phyloP scores from a whole-genome alignment of 2,113 vertebrate species.

The Chaetura pelagica region DNA sequence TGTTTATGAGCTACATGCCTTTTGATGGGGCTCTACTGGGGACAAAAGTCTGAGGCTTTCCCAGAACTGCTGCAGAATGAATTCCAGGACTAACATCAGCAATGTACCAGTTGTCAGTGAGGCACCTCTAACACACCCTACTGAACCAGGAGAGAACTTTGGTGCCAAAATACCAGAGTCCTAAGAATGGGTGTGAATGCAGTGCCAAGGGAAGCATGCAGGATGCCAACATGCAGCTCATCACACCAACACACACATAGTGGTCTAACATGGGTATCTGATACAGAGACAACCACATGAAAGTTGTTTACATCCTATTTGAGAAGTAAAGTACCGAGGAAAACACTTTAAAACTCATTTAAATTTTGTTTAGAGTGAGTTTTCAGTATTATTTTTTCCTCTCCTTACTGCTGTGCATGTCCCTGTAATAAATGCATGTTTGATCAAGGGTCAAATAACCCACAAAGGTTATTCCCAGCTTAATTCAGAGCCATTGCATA shows the following conservation, averaged over 20 bases:
- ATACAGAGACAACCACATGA: background rate
- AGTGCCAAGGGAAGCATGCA: fast-evolving
- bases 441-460: too few species aligned
- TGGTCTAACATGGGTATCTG: background rate
- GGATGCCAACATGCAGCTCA: background rate
- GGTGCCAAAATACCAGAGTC: background rate
- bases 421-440: background rate
- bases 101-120: background rate
- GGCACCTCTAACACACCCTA: background rate
- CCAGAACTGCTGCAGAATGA: fast-evolving
- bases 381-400: background rate
- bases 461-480: background rate
- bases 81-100: background rate
- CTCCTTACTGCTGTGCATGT: background rate
- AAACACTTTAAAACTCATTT: background rate
- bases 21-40: fast-evolving
- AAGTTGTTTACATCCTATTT: background rate
- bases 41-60: background rate
- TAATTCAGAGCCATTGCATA: background rate
- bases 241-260: background rate
- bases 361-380: background rate
- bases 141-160: background rate
- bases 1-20: background rate
- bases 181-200: background rate
- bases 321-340: background rate